Evolutionary conservation across 2,797 vertebrate species (phyloP).

Genomic region (Coluber constrictor): DNA sequence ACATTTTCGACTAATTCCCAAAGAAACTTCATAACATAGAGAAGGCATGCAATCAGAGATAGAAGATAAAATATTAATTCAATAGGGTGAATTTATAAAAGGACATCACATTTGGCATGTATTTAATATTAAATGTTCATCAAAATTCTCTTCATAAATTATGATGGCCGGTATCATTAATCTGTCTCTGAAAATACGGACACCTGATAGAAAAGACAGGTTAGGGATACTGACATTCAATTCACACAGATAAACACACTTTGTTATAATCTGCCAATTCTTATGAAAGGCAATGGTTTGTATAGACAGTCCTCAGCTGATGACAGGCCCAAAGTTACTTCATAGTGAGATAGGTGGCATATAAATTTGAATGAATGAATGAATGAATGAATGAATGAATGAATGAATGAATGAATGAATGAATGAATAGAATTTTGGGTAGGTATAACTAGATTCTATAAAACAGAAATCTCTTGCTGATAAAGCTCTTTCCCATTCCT

Average conservation of each 20-base stretch:
- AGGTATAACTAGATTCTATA: neutral
- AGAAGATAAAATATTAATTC: slow-evolving; percentile 69
- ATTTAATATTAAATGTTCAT: slow-evolving; percentile 70
- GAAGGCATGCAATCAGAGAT: slow-evolving; percentile 44
- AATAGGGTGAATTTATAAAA: slow-evolving; percentile 68
- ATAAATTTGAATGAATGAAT: neutral
- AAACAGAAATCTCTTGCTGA: neutral
- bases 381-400: neutral
- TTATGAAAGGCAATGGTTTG: neutral
- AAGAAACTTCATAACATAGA: slow-evolving; percentile 39
- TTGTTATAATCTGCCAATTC: slow-evolving; percentile 11
- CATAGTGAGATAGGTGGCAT: neutral
- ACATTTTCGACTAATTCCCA: slow-evolving; percentile 41
- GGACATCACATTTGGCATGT: slow-evolving; percentile 50
- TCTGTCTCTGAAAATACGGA: slow-evolving; percentile 46
- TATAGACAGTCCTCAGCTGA: neutral
- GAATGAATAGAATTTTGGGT: neutral
- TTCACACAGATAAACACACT: neutral
- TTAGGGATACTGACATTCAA: neutral
- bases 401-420: neutral
- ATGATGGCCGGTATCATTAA: slow-evolving; percentile 50
- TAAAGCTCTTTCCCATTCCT: neutral
- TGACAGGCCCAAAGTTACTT: neutral
- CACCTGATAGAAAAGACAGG: slow-evolving; percentile 30
- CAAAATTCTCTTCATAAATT: slow-evolving; percentile 57